Evolutionary conservation across 2,113 vertebrate genomes (phyloP).

Genomic region (Burhinus bistriatus): DNA sequence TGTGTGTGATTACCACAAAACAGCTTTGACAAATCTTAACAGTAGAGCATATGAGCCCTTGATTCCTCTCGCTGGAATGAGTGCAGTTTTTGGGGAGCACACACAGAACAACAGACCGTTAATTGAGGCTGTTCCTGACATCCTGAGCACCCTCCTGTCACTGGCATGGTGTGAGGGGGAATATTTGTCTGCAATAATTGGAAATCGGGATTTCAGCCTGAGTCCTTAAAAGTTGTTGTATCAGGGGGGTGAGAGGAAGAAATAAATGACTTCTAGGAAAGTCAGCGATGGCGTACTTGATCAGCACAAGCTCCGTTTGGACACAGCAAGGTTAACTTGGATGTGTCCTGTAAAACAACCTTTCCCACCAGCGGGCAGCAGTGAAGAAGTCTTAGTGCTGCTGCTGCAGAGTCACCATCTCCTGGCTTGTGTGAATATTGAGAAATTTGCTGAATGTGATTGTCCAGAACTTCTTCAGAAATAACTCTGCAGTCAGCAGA

Average conservation of each 20-base stretch:
- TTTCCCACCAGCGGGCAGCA: background rate
- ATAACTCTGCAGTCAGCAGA: background rate
- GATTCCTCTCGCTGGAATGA: background rate
- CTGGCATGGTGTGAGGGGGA: rapidly evolving
- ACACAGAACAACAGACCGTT: background rate
- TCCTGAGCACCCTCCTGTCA: background rate
- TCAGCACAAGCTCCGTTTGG: rapidly evolving
- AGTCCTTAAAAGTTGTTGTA: background rate
- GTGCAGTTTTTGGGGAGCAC: background rate
- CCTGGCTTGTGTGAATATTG: background rate
- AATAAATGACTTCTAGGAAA: background rate
- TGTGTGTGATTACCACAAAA: background rate
- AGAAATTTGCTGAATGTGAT: background rate
- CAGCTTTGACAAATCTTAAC: background rate
- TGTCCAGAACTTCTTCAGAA: background rate
- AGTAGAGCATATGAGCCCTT: background rate
- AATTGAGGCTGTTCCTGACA: background rate
- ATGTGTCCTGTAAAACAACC: background rate
- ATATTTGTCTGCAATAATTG: rapidly evolving
- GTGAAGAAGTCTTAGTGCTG: background rate
- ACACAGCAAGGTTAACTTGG: background rate
- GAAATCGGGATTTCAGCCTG: background rate
- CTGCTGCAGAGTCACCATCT: background rate
- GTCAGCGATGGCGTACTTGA: too few species aligned
- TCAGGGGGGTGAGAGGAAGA: background rate